Conservation (phyloP, 2,113 vertebrate species). For the Hippocampus zosterae region DNA sequence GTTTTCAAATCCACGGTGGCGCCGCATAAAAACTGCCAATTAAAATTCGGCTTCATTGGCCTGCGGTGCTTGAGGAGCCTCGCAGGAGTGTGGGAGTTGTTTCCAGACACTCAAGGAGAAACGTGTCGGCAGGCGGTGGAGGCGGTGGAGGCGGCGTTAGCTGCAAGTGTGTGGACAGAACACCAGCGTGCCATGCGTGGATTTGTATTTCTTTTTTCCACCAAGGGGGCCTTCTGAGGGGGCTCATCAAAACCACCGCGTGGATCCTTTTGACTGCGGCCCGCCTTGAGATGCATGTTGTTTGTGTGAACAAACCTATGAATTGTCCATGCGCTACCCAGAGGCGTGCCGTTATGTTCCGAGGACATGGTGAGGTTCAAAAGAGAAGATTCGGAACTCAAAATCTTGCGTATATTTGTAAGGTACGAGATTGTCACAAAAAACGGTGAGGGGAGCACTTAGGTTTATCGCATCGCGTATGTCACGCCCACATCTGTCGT, state of each 20-base stretch:
- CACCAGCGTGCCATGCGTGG: not conserved
- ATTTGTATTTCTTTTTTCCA: not conserved
- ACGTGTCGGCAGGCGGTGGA: not conserved
- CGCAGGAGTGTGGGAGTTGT: not conserved
- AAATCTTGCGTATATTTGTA: too few species aligned
- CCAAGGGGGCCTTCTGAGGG: not conserved
- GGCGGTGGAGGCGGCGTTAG: not conserved
- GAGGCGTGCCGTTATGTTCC: slow-evolving; percentile 17
- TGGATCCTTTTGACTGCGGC: not conserved
- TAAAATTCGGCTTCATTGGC: not conserved
- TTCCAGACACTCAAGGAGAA: not conserved
- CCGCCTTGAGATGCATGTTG: slow-evolving; percentile 24
- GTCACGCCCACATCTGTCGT: too few species aligned
- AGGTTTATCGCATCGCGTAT: too few species aligned
- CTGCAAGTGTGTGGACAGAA: not conserved
- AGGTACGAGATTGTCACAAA: too few species aligned
- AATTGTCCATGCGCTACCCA: slow-evolving; percentile 66
- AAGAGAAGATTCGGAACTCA: too few species aligned
- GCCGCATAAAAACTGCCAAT: not conserved
- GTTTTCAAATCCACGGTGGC: too few species aligned
- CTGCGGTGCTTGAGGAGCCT: not conserved
- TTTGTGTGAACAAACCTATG: slow-evolving; percentile 50
- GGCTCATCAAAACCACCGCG: not conserved
- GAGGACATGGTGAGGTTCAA: too few species aligned
- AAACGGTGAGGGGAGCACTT: too few species aligned